phyloP scores from a whole-genome alignment of 2,113 vertebrate genomes.

The Chrysochloris asiatica region DNA sequence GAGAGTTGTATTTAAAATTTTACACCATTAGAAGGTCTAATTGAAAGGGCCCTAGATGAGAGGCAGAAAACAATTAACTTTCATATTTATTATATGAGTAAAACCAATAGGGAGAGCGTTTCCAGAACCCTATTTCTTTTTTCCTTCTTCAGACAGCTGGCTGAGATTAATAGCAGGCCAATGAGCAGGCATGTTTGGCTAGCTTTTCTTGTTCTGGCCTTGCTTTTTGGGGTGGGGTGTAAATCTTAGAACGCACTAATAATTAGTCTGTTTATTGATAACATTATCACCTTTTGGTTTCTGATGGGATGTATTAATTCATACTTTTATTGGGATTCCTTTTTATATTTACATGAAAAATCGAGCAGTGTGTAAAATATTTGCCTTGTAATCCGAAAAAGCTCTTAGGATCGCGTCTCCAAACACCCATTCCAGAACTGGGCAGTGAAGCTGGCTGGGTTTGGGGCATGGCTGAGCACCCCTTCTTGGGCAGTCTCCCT shows the following conservation, averaged over 20 bases:
- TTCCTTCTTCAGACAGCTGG: background rate
- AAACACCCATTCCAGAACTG: background rate
- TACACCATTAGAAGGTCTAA: constrained; percentile 55
- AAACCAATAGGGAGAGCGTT: constrained; percentile 50
- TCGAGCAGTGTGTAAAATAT: background rate
- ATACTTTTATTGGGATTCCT: background rate
- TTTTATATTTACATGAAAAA: constrained; percentile 36
- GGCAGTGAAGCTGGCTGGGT: too few relatives aligned
- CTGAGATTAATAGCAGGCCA: constrained; percentile 37
- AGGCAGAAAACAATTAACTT: constrained; percentile 63
- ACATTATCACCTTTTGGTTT: constrained; percentile 31
- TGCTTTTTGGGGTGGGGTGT: constrained; percentile 21
- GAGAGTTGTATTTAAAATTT: constrained; percentile 74
- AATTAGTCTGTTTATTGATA: constrained; percentile 18
- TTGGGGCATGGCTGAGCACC: background rate
- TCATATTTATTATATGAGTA: constrained; percentile 68
- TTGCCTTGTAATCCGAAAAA: background rate
- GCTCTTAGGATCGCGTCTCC: background rate
- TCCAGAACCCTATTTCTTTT: constrained; percentile 17
- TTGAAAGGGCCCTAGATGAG: constrained; percentile 51
- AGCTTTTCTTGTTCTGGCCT: constrained; percentile 36
- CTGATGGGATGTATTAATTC: constrained; percentile 29
- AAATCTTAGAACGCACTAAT: constrained; percentile 42
- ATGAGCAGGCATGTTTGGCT: constrained; percentile 7
- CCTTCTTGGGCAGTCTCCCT: background rate